phyloP scores from a whole-genome alignment of 2,888 invertebrate species.

The Piscicola geometra region DNA sequence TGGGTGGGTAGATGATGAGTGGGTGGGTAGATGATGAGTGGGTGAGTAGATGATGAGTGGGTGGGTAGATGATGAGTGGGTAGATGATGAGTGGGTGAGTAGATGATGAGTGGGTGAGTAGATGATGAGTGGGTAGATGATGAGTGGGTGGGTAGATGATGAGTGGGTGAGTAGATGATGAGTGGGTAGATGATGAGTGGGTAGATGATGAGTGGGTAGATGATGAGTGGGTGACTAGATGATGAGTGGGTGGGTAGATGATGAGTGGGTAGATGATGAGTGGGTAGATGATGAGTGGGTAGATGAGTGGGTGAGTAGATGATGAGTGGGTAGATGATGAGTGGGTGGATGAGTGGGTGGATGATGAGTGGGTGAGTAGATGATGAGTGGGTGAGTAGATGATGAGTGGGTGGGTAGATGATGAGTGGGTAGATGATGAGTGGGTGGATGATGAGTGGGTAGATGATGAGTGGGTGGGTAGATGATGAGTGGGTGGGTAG shows the following conservation, averaged over 20 bases:
- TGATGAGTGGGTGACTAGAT: not conserved
- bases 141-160: no score
- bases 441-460: not conserved
- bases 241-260: no score
- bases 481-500: no score
- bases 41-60: not conserved
- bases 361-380: no score
- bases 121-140: not conserved
- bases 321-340: not conserved
- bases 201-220: not conserved
- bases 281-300: not conserved
- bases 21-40: no score
- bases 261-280: not conserved
- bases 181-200: not conserved
- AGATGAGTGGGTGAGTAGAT: not conserved
- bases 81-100: not conserved
- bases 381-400: not conserved
- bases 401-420: not conserved
- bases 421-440: not conserved
- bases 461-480: not conserved
- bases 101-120: not conserved
- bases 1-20: not conserved
- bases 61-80: not conserved
- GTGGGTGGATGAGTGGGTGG: not conserved
- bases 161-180: not conserved